These are phyloP conservation scores for Montipora capricornis DNA, from an alignment of 64 coral and sea anemone genomes.

Conservation along the genomic window DNA sequence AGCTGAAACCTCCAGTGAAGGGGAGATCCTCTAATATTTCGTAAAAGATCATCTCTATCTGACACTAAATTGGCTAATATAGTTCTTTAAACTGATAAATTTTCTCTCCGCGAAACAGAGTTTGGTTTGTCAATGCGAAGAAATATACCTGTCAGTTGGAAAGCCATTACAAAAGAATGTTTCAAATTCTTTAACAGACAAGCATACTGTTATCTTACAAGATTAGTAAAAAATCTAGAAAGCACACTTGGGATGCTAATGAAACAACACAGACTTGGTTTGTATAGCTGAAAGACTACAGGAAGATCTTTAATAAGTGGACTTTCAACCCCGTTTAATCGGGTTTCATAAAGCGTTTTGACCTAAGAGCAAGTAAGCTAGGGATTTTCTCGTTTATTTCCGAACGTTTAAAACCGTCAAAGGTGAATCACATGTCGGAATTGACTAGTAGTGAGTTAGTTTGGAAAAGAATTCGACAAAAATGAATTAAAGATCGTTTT, in stretches of 20 bases:
- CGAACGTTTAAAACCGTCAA: background rate
- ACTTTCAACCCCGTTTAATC: background rate
- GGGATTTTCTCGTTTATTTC: background rate
- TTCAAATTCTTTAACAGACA: constrained; percentile 14
- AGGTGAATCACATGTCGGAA: background rate
- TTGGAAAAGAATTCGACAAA: background rate
- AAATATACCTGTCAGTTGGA: background rate
- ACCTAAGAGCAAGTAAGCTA: background rate
- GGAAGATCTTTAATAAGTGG: background rate
- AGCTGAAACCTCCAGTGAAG: background rate
- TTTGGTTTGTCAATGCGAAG: background rate
- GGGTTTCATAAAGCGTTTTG: constrained; percentile 16
- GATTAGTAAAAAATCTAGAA: constrained; percentile 35
- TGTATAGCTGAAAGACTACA: constrained; percentile 18
- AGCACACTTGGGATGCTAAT: constrained; percentile 3
- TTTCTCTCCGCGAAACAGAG: background rate
- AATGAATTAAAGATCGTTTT: constrained; percentile 16
- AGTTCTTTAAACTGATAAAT: background rate
- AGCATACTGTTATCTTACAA: constrained; percentile 13
- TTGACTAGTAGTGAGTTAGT: background rate
- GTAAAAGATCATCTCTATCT: background rate
- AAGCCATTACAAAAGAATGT: background rate
- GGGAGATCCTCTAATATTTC: background rate
- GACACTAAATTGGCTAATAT: background rate
- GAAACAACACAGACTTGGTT: constrained; percentile 17